These are phyloP conservation scores for Poeciliopsis gracilis DNA, from an alignment of 2,797 vertebrate species.

Conservation along the genomic window DNA sequence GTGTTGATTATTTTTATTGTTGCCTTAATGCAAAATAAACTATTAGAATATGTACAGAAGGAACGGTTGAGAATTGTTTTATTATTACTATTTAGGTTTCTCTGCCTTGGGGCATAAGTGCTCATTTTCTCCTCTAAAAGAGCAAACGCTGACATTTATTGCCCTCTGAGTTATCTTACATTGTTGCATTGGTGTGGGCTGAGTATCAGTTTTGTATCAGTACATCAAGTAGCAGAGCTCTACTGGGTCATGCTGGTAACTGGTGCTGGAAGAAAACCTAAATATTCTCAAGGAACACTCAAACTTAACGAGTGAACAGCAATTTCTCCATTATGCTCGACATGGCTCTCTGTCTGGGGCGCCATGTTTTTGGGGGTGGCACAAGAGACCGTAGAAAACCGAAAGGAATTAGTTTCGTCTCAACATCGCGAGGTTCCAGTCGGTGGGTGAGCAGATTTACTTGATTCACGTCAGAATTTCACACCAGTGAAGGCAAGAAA, in stretches of 20 bases:
- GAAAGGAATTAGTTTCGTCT: background rate
- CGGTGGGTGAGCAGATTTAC: background rate
- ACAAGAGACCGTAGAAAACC: background rate
- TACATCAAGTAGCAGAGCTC: background rate
- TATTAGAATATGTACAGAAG: background rate
- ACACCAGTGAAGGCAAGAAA: background rate
- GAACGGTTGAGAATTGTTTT: background rate
- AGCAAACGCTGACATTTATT: background rate
- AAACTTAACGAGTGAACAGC: background rate
- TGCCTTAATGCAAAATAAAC: slow-evolving; percentile 13
- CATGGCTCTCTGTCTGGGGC: background rate
- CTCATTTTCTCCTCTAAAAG: background rate
- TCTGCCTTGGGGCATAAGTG: background rate
- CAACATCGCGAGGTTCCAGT: background rate
- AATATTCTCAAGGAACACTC: background rate
- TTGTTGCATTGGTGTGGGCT: background rate
- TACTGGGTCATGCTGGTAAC: background rate
- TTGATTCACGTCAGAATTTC: background rate
- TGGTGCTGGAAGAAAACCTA: background rate
- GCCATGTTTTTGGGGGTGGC: background rate
- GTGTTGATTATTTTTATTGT: slow-evolving; percentile 28
- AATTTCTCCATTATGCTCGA: background rate
- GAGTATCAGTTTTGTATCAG: background rate
- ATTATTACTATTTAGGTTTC: background rate
- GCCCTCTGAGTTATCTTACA: background rate